Evolutionary conservation across 2,113 vertebrate genomes (phyloP), one percentile per base, ranked within the genome.

Genomic region (Dascyllus trimaculatus): DNA sequence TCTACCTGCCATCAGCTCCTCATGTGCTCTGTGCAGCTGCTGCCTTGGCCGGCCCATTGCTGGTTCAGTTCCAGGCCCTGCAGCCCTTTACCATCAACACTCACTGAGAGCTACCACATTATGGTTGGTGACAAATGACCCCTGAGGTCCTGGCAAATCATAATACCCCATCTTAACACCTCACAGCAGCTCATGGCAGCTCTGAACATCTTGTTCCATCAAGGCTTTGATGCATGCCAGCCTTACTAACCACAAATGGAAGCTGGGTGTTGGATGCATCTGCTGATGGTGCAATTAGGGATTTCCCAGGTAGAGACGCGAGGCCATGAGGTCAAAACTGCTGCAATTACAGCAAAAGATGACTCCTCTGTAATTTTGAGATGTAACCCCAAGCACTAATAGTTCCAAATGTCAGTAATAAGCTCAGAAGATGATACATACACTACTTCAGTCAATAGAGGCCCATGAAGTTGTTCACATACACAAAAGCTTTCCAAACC

Each of bases 1-100:
- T 76, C 67, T 88, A 90, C 89, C 89, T 90, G 86, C 88, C 88
- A 86, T 90, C 81, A 86, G 79, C 85, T 90, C 78, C 71, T 85
- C 76, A 78, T 92, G 85, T 91, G 59, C 75, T 76, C 18, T 1
- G 32, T 77, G 80, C 88, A 88, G 87, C 89, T 88, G 85, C 73
- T 71, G 63, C 46, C 57, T 76, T 71, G 85, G 82, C 82, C 60
- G 81, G 60, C 58, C 54, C 38, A 6, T 29, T 13, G 25, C 77
- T 86, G 85, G 75, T 84, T 81, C 29, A 62, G 26, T 68, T 88
- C 80, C 87, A 89, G 78, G 57, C 88, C 85, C 79, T 4, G 48
- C 18, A 75, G 81, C 65, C 32, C 32, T 53, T 43, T 68, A 76
- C 67, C 68, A 62, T 84, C 80, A 87, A 74, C 89, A 85, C 85